Percentiles rank a stretch among this genome's conserved stretches.
These are phyloP conservation scores for Nysson spinosus DNA, from an alignment of 2,888 invertebrate genomes.

Conservation along the genomic window DNA sequence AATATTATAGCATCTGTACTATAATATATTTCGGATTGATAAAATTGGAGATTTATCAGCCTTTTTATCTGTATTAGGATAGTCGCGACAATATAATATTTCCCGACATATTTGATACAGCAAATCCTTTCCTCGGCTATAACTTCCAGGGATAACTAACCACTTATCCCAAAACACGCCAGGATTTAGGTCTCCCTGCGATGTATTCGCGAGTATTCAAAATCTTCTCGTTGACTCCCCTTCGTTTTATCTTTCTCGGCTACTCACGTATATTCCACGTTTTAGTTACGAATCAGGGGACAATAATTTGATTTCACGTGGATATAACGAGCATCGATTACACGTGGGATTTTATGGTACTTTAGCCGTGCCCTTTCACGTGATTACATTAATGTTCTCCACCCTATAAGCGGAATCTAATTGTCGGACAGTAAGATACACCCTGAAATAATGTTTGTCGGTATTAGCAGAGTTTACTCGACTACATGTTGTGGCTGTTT, in stretches of 20 bases:
- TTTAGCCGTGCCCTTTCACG: neutral
- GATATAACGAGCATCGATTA: neutral
- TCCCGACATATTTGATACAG: too few species aligned
- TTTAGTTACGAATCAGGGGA: neutral
- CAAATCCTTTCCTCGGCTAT: too few species aligned
- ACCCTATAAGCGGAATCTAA: neutral
- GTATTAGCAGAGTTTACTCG: neutral
- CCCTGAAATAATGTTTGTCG: neutral
- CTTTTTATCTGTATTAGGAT: too few species aligned
- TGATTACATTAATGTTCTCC: conserved; percentile 6
- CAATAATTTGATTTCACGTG: conserved; percentile 2
- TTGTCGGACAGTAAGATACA: neutral
- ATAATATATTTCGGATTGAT: too few species aligned
- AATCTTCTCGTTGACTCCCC: neutral
- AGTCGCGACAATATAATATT: too few species aligned
- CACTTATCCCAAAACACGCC: neutral
- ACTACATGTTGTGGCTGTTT: conserved; percentile 11
- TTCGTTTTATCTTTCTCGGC: neutral
- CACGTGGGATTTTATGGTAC: neutral
- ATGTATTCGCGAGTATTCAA: neutral
- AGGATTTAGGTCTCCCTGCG: neutral
- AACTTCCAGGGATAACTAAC: neutral
- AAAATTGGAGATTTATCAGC: too few species aligned
- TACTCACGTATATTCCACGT: neutral
- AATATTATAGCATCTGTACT: too few species aligned